These are phyloP conservation scores for Nomada flava DNA, from an alignment of 2,888 invertebrate genomes.

Conservation along the genomic window DNA sequence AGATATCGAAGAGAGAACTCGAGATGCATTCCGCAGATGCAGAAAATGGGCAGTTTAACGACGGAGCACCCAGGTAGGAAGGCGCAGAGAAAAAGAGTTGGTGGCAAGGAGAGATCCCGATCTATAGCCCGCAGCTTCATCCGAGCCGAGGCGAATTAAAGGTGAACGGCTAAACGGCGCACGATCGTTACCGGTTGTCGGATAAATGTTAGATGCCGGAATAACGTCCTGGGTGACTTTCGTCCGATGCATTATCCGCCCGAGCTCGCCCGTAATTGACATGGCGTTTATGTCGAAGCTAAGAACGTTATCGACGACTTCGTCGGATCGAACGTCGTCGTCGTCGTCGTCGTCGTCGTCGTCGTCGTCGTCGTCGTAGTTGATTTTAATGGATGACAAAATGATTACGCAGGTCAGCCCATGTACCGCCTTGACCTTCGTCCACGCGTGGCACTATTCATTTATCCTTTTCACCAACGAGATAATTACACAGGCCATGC, in stretches of 20 bases:
- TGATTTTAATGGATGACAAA: slow-evolving; percentile 38
- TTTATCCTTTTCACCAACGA: slow-evolving; percentile 1
- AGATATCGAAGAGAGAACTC: neutral
- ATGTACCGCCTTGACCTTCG: neutral
- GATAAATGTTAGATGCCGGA: slow-evolving; percentile 34
- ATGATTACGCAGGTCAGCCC: neutral
- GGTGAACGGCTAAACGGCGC: slow-evolving; percentile 31
- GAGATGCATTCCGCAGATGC: too few species aligned
- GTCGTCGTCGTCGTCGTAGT: too few species aligned
- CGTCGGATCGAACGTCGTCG: slow-evolving; percentile 25
- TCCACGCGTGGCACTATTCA: neutral
- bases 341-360: neutral
- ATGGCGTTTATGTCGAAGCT: slow-evolving; percentile 48
- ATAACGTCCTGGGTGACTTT: slow-evolving; percentile 36
- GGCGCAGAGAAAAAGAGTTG: neutral
- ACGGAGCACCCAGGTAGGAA: neutral
- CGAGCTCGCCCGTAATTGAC: slow-evolving; percentile 45
- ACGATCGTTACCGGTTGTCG: slow-evolving; percentile 39
- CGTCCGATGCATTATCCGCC: slow-evolving; percentile 39
- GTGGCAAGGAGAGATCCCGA: slow-evolving; percentile 5
- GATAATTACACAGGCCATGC: neutral
- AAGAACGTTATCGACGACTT: slow-evolving; percentile 40
- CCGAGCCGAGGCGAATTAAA: slow-evolving; percentile 36
- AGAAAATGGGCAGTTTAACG: neutral
- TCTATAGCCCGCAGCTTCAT: slow-evolving; percentile 24